A percentile compares a stretch with the other conserved stretches of the same genome.
Conservation (phyloP, 2,113 vertebrate genomes). For the Neogobius melanostomus region DNA sequence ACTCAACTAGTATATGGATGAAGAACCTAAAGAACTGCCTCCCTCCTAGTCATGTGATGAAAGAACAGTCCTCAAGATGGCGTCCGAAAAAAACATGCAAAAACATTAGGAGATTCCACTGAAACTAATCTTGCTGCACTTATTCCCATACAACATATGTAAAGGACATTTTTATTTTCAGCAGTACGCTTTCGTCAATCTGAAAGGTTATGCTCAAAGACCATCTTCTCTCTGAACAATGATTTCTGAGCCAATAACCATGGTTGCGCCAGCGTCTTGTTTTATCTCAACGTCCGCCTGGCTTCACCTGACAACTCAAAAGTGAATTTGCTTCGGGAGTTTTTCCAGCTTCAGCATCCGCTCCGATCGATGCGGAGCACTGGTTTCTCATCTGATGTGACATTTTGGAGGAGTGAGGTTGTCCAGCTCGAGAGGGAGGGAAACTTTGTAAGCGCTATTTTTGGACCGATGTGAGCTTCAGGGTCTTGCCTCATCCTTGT, state of each 20-base stretch:
- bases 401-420: slow-evolving; percentile 21
- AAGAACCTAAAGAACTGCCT: too few species aligned
- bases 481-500: neutral
- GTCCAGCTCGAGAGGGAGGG: slow-evolving; percentile 1
- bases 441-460: slow-evolving; percentile 21
- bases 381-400: slow-evolving; percentile 34
- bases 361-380: slow-evolving; percentile 24
- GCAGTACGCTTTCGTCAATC: neutral
- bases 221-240: neutral
- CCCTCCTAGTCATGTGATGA: too few species aligned
- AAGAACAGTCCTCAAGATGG: too few species aligned
- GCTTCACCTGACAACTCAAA: slow-evolving; percentile 1
- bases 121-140: neutral
- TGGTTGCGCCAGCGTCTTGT: neutral
- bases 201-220: slow-evolving; percentile 2
- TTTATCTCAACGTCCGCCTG: neutral
- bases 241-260: slow-evolving; percentile 9
- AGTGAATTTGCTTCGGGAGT: slow-evolving; percentile 32
- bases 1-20: too few species aligned
- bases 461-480: neutral
- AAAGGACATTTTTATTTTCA: neutral
- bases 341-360: slow-evolving; percentile 18
- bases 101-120: too few species aligned
- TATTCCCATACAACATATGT: neutral
- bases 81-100: too few species aligned